Base-by-base conservation (phyloP, 1,140 invertebrate genomes). In the Vollenhovia emeryi region DNA sequence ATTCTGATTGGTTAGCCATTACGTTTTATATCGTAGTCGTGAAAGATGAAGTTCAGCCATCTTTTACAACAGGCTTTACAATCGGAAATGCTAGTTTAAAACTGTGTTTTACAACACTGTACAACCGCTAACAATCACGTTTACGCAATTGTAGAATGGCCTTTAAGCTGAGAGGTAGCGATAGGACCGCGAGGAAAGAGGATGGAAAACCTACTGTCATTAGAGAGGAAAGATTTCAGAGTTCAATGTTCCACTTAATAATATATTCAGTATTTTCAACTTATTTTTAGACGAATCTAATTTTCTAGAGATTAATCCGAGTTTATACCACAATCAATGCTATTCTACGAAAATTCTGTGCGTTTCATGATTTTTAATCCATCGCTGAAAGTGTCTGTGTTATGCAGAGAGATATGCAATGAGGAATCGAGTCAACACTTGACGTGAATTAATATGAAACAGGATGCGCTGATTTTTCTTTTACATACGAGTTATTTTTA, bases 81-180 rank as follows among this genome's bases (percentile, higher is more conserved):
- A n/a, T n/a, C n/a, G n/a, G n/a, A n/a, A n/a, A n/a, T n/a, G n/a
- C n/a, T n/a, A n/a, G n/a, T n/a, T n/a, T n/a, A n/a, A n/a, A n/a
- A n/a, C n/a, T n/a, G n/a, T n/a, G n/a, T n/a, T n/a, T n/a, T n/a
- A n/a, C n/a, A n/a, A n/a, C n/a, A n/a, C n/a, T n/a, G n/a, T n/a
- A n/a, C n/a, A n/a, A n/a, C n/a, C n/a, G n/a, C n/a, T n/a, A n/a
- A n/a, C n/a, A n/a, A n/a, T n/a, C n/a, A n/a, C n/a, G n/a, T n/a
- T n/a, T n/a, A n/a, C n/a, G n/a, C n/a, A n/a, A n/a, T n/a, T n/a
- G n/a, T n/a, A n/a, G n/a, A n/a, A n/a, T n/a, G n/a, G n/a, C n/a
- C n/a, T n/a, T n/a, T n/a, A n/a, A n/a, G n/a, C n/a, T n/a, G n/a
- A 74, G 30, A 86, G 24, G 79, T 85, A 89, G 87, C 69, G 87